Conservation (phyloP, 2,888 invertebrate genomes). For the Oxyteleia sp. region DNA sequence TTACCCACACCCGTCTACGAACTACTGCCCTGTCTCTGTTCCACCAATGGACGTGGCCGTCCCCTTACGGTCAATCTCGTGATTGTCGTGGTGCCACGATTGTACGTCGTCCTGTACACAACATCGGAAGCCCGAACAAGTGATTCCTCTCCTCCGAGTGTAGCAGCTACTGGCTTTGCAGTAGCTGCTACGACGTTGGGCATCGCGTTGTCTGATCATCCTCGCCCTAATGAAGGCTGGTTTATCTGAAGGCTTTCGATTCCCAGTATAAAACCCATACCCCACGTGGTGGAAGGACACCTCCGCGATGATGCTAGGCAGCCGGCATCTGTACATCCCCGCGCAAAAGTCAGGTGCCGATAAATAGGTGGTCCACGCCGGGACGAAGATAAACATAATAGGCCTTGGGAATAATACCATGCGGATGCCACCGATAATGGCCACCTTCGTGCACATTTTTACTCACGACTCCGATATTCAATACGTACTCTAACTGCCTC, state of each 20-base stretch:
- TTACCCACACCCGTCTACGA: conserved; percentile 73
- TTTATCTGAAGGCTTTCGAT: conserved; percentile 88
- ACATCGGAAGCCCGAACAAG: conserved; percentile 72
- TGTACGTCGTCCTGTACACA: conserved; percentile 65
- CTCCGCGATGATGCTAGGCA: conserved; percentile 85
- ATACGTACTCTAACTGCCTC: conserved; percentile 49
- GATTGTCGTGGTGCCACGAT: conserved; percentile 71
- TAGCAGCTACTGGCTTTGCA: conserved; percentile 67
- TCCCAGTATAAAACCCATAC: conserved; percentile 87
- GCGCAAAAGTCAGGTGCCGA: conserved; percentile 82
- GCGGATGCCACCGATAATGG: conserved; percentile 69
- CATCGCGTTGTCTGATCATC: conserved; percentile 88
- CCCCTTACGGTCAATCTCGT: conserved; percentile 79
- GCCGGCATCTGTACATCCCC: conserved; percentile 84
- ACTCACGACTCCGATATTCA: conserved; percentile 62
- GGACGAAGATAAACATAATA: conserved; percentile 71
- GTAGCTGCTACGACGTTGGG: conserved; percentile 79
- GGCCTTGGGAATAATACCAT: conserved; percentile 66
- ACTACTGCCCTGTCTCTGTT: conserved; percentile 53
- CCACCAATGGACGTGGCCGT: conserved; percentile 36
- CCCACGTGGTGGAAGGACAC: conserved; percentile 86
- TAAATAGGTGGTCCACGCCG: conserved; percentile 73
- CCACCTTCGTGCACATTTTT: conserved; percentile 68
- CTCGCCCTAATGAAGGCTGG: conserved; percentile 87
- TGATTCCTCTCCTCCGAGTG: conserved; percentile 67